Evolutionary conservation across 2,888 invertebrate species (phyloP).

Genomic region (Syrphus vitripennis): DNA sequence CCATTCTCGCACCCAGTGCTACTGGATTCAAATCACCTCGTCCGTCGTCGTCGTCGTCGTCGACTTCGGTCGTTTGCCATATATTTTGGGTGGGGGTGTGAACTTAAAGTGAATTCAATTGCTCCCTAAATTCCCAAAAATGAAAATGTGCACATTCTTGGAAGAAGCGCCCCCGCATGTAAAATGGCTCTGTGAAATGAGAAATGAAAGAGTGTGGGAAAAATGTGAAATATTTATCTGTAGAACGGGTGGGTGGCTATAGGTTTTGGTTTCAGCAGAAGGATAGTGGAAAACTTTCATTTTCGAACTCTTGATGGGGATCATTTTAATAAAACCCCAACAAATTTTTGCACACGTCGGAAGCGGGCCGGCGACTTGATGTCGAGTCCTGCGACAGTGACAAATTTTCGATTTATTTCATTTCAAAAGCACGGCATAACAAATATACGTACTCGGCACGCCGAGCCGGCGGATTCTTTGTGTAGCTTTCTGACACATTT

Average conservation of each 20-base stretch:
- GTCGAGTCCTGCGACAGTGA: slow-evolving; percentile 74
- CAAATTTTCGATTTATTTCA: slow-evolving; percentile 74
- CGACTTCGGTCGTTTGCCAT: no score
- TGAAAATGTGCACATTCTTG: slow-evolving; percentile 41
- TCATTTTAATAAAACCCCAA: slow-evolving; percentile 71
- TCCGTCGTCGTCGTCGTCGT: background rate
- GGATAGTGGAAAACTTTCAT: slow-evolving; percentile 58
- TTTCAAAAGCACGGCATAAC: slow-evolving; percentile 54
- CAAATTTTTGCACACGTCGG: slow-evolving; percentile 72
- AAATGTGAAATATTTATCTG: slow-evolving; percentile 37
- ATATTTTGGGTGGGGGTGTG: slow-evolving; percentile 30
- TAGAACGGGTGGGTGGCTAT: background rate
- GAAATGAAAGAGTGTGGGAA: background rate
- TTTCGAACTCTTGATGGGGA: slow-evolving; percentile 60
- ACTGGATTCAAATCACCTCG: slow-evolving; percentile 10
- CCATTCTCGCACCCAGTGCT: slow-evolving; percentile 22
- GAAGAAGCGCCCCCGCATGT: background rate
- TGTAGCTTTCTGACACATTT: slow-evolving; percentile 52
- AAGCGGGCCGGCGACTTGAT: slow-evolving; percentile 74
- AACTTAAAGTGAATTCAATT: slow-evolving; percentile 62
- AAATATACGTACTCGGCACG: slow-evolving; percentile 5
- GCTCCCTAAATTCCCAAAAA: slow-evolving; percentile 61
- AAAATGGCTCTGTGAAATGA: background rate
- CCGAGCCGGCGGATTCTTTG: slow-evolving; percentile 51
- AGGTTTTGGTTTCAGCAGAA: background rate